Evolutionary conservation across 2,113 vertebrate genomes (phyloP), one percentile per base, ranked within the genome.

Genomic region (Corythaeola cristata): DNA sequence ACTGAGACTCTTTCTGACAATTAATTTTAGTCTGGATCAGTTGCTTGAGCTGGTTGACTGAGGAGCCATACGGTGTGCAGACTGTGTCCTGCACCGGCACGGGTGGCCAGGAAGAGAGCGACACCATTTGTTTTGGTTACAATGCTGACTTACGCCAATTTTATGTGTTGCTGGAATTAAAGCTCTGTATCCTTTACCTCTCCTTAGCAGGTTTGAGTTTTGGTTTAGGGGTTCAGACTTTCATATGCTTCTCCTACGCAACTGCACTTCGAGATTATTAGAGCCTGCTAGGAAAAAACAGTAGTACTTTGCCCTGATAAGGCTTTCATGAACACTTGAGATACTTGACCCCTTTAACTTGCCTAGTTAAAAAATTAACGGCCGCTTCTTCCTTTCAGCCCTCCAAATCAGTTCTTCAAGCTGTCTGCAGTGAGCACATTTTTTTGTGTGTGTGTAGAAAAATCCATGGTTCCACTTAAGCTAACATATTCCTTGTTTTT

Each of bases 41-140:
- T 85, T 93, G 74, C 60, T 87, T 26, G 62, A 72, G 69, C 56
- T 89, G 80, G 52, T 81, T 92, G 56, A 39, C 71, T 81, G 69
- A 83, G 75, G 67, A 85, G 72, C 76, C 64, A 47, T 77, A 71
- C 1, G 11, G 89, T 47, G 26, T 58, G 12, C 45, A 77, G 85
- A 35, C 56, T 69, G 47, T 59, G 20, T 83, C 44, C 69, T 76
- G 84, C 24, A 55, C 39, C 33, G 37, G 91, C 64, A 30, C 85
- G 76, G 58, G 81, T 85, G 85, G 58, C 30, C 81, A 67, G 77
- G 87, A 93, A 85, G 71, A 62, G 45, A 33, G 66, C 60, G 56
- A 49, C 0, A 1, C 53, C 21, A 22, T 85, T 76, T 88, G 44
- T 89, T 88, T 53, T 49, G 58, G 39, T 80, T 88, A 66, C 52